Evolutionary conservation across 2,113 vertebrate species (phyloP).

Genomic region (Uropsilus gracilis): DNA sequence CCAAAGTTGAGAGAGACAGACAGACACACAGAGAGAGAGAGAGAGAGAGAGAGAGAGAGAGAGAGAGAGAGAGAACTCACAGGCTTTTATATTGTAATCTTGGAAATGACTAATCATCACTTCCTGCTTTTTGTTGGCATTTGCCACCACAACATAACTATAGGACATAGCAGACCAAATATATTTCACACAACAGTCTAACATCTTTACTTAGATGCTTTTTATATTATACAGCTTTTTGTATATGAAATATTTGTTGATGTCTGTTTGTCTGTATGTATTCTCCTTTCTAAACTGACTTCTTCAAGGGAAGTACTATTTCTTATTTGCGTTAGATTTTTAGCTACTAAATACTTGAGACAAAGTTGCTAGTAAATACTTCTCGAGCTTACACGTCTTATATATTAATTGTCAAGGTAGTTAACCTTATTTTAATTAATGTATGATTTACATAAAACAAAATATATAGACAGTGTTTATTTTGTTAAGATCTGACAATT

Average conservation of each 20-base stretch:
- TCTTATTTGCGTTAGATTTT: not conserved
- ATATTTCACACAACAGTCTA: not conserved
- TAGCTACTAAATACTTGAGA: not conserved
- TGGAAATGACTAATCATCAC: not conserved
- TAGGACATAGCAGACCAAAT: not conserved
- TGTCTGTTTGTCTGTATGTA: not conserved
- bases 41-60: not conserved
- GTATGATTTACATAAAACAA: conserved; percentile 14
- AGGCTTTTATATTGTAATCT: not conserved
- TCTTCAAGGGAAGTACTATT: not conserved
- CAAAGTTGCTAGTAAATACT: not conserved
- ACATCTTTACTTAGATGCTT: not conserved
- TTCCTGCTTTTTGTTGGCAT: not conserved
- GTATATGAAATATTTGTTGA: not conserved
- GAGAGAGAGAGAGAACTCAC: not conserved
- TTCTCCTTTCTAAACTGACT: not conserved
- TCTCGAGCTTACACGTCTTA: not conserved
- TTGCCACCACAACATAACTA: not conserved
- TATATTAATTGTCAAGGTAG: conserved; percentile 1
- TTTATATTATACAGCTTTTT: not conserved
- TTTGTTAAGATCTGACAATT: not conserved
- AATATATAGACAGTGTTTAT: not conserved
- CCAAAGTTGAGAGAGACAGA: not conserved
- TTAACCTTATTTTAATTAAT: conserved; percentile 12
- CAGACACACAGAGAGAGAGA: not conserved